Evolutionary conservation across 2,888 invertebrate species (phyloP).

Genomic region (Drosophila atroscutellata): DNA sequence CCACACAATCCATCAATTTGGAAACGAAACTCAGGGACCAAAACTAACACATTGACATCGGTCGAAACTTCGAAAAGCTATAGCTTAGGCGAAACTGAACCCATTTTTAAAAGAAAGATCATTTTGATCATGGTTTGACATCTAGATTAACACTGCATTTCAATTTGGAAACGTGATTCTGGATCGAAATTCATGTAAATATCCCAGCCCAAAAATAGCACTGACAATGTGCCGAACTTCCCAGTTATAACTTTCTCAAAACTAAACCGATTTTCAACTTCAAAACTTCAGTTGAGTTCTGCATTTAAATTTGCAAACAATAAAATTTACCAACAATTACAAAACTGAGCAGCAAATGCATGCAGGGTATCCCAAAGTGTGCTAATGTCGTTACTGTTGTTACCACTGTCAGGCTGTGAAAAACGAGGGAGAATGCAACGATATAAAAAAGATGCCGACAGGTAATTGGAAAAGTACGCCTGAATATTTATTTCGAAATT

Average conservation of each 20-base stretch:
- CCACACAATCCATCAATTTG: background rate
- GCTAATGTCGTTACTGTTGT: background rate
- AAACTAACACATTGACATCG: background rate
- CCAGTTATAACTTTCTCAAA: background rate
- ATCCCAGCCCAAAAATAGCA: background rate
- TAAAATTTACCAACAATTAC: background rate
- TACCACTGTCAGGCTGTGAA: constrained; percentile 6
- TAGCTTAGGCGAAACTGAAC: background rate
- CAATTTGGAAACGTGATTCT: background rate
- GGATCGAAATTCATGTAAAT: background rate
- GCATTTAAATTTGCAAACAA: background rate
- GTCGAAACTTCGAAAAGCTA: background rate
- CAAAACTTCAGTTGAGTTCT: no score
- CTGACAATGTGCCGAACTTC: background rate
- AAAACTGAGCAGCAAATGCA: background rate
- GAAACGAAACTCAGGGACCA: background rate
- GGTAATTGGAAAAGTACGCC: constrained; percentile 58
- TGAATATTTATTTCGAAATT: constrained; percentile 52
- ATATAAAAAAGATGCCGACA: constrained; percentile 39
- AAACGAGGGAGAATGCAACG: constrained; percentile 42
- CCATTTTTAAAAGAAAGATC: background rate
- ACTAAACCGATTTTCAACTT: background rate
- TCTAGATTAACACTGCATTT: background rate
- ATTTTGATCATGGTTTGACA: background rate
- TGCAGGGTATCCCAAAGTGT: constrained; percentile 34